Conservation (phyloP, 2,113 vertebrate genomes). For the Leuciscus idus region DNA sequence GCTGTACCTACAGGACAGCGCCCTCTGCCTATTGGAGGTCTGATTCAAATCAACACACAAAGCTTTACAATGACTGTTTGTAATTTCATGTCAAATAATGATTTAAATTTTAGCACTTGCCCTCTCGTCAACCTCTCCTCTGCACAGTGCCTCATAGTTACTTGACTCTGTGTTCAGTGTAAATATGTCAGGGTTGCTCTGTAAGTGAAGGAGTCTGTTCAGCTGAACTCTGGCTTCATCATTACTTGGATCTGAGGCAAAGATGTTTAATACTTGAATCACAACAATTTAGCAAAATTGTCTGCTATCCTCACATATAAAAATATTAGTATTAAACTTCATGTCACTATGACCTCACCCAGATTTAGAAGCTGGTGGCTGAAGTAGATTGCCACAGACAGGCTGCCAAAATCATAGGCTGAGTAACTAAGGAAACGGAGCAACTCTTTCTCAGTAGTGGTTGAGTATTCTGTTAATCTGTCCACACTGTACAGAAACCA, state of each 20-base stretch:
- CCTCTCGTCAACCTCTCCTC: constrained; percentile 38
- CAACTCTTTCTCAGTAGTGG: not conserved
- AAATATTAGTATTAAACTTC: not conserved
- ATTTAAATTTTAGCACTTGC: constrained; percentile 31
- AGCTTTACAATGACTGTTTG: not conserved
- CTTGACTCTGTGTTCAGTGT: not conserved
- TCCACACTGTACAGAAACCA: constrained; percentile 40
- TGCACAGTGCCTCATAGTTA: constrained; percentile 48
- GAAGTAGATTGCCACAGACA: not conserved
- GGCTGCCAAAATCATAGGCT: constrained; percentile 24
- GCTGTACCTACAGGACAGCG: constrained; percentile 53
- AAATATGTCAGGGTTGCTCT: not conserved
- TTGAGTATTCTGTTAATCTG: not conserved
- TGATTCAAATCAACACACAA: not conserved
- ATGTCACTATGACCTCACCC: not conserved
- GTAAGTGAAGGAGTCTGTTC: not conserved
- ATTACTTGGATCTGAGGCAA: constrained; percentile 28
- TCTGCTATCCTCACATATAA: not conserved
- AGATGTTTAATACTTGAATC: not conserved
- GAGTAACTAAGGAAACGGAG: not conserved
- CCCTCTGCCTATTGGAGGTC: constrained; percentile 37
- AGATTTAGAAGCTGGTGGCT: not conserved
- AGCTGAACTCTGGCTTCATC: not conserved
- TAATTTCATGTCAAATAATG: not conserved
- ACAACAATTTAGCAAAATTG: not conserved